Evolutionary conservation across 2,113 vertebrate genomes (phyloP).

Genomic region (Cryptomyrus ogoouensis): DNA sequence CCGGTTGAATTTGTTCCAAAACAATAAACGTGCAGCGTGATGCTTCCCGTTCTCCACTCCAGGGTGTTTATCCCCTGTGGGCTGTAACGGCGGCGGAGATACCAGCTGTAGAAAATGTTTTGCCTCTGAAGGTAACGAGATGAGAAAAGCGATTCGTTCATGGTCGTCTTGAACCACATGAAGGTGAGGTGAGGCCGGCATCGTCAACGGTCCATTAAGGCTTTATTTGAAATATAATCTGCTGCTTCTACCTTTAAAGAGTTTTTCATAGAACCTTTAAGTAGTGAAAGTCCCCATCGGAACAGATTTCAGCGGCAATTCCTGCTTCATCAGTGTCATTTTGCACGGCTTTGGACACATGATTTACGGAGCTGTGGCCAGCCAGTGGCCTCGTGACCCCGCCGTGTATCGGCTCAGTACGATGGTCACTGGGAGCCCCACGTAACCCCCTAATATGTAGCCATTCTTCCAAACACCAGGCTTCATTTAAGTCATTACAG

Average conservation of each 20-base stretch:
- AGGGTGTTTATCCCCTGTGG: not conserved
- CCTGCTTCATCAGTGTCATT: not conserved
- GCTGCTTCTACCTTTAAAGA: not conserved
- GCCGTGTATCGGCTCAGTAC: not conserved
- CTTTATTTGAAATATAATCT: not conserved
- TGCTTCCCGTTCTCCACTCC: not conserved
- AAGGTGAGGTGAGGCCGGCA: not conserved
- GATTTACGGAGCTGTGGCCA: not conserved
- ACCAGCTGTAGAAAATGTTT: not conserved
- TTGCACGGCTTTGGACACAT: not conserved
- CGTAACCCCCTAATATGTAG: not conserved
- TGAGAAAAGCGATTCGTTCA: not conserved
- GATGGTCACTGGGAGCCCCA: not conserved
- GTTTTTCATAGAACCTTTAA: not conserved
- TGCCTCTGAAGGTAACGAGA: not conserved
- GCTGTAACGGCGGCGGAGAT: not conserved
- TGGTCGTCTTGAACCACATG: not conserved
- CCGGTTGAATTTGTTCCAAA: not conserved
- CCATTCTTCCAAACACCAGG: not conserved
- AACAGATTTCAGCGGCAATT: not conserved
- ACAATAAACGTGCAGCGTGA: not conserved
- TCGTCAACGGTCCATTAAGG: not conserved
- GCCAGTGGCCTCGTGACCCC: not conserved
- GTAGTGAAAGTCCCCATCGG: not conserved
- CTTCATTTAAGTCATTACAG: not conserved